Conservation (phyloP, 2,113 vertebrate genomes). For the Tychaedon coryphoeus region DNA sequence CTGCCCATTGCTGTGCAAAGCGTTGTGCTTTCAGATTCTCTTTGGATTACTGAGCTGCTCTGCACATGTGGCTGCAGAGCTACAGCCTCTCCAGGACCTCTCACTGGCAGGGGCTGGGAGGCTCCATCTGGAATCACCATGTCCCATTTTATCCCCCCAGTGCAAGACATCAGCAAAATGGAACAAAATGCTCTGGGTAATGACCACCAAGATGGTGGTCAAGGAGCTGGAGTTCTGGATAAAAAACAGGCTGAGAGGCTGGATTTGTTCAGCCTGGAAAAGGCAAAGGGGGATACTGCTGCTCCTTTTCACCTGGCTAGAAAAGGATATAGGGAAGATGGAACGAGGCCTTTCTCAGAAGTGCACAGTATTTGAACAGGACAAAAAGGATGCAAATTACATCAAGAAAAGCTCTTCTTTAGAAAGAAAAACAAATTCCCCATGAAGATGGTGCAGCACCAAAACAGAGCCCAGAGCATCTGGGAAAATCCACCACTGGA, state of each 20-base stretch:
- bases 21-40: not conserved
- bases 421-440: not conserved
- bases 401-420: not conserved
- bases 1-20: not conserved
- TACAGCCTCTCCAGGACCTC: not conserved
- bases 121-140: not conserved
- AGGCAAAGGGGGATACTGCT: not conserved
- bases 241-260: not conserved
- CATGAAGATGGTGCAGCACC: not conserved
- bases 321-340: not conserved
- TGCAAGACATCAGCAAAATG: not conserved
- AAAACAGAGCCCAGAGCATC: not conserved
- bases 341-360: not conserved
- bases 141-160: not conserved
- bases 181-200: not conserved
- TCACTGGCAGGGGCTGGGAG: not conserved
- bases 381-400: not conserved
- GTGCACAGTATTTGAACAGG: not conserved
- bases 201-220: not conserved
- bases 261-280: not conserved
- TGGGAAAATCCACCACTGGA: not conserved
- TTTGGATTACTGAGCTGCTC: not conserved
- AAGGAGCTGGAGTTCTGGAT: not conserved
- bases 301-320: not conserved
- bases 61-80: not conserved